Conservation (phyloP, 2,888 invertebrate genomes). For the Dasypogon diadema region DNA sequence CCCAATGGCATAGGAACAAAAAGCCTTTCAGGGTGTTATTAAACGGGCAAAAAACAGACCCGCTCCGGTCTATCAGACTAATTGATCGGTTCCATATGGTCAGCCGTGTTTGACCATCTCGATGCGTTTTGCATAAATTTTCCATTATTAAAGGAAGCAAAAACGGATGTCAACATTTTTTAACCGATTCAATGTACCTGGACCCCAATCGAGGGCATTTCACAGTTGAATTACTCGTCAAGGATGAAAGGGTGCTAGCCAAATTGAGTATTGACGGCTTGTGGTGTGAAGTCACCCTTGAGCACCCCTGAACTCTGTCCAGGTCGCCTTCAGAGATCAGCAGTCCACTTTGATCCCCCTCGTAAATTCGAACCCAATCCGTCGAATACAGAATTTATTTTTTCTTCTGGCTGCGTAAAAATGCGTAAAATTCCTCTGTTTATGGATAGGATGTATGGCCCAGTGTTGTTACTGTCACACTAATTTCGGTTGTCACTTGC, state of each 20-base stretch:
- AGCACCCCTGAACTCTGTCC: slow-evolving; percentile 2
- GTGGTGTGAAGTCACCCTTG: slow-evolving; percentile 45
- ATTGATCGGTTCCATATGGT: slow-evolving; percentile 69
- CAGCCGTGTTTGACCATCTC: slow-evolving; percentile 61
- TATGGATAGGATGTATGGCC: neutral
- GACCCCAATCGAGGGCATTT: slow-evolving; percentile 21
- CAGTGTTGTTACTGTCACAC: slow-evolving; percentile 48
- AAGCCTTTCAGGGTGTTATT: slow-evolving; percentile 52
- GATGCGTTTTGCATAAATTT: slow-evolving; percentile 55
- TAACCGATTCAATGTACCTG: slow-evolving; percentile 43
- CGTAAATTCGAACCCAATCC: neutral
- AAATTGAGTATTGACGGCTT: slow-evolving; percentile 49
- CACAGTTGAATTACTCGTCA: slow-evolving; percentile 27
- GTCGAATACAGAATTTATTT: slow-evolving; percentile 13
- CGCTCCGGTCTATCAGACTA: slow-evolving; percentile 61
- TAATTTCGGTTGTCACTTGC: slow-evolving; percentile 58
- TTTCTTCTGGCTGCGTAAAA: slow-evolving; percentile 3
- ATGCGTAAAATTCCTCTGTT: neutral
- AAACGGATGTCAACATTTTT: slow-evolving; percentile 49
- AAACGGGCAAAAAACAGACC: slow-evolving; percentile 54
- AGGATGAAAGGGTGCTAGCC: slow-evolving; percentile 36
- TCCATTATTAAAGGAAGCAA: slow-evolving; percentile 48
- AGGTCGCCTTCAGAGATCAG: neutral
- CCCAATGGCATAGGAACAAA: slow-evolving; percentile 53
- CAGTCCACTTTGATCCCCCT: neutral